These are phyloP conservation scores for Agelaius tricolor DNA, from an alignment of 2,113 vertebrate species.

Conservation along the genomic window DNA sequence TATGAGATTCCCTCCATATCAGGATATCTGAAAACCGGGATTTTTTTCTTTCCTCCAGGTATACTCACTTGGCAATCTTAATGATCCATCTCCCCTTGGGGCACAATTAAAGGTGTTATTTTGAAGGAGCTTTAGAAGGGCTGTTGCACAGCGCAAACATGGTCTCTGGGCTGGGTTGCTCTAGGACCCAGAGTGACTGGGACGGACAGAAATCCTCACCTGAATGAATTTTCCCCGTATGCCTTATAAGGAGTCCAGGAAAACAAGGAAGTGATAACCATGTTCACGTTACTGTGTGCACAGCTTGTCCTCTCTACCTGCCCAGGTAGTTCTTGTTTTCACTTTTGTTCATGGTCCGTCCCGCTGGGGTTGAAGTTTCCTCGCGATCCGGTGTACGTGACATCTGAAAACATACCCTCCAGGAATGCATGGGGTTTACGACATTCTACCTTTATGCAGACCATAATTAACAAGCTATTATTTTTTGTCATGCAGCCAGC, in stretches of 20 bases:
- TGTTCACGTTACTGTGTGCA: slow-evolving; percentile 68
- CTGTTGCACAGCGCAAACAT: background rate
- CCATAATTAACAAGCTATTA: slow-evolving; percentile 71
- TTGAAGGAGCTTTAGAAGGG: background rate
- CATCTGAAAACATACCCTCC: slow-evolving; percentile 13
- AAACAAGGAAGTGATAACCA: slow-evolving; percentile 90
- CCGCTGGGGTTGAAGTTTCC: slow-evolving; percentile 49
- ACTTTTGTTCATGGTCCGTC: slow-evolving; percentile 60
- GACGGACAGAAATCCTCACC: slow-evolving; percentile 64
- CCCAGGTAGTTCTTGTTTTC: slow-evolving; percentile 77
- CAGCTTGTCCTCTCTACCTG: slow-evolving; percentile 73
- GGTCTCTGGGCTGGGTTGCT: background rate
- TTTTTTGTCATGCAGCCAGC: slow-evolving; percentile 77
- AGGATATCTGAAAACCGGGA: slow-evolving; percentile 57
- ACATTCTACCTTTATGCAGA: slow-evolving; percentile 36
- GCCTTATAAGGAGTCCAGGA: slow-evolving; percentile 85
- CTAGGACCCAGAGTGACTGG: slow-evolving; percentile 60
- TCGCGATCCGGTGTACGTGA: slow-evolving; percentile 49
- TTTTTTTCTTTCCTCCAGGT: slow-evolving; percentile 64
- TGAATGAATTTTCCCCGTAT: slow-evolving; percentile 76
- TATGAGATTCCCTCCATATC: slow-evolving; percentile 2
- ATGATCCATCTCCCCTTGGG: background rate
- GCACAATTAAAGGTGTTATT: background rate
- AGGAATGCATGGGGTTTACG: slow-evolving; percentile 38
- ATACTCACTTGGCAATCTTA: slow-evolving; percentile 13